Conservation (phyloP, 2,888 invertebrate species). For the Tuberolachnus salignus region DNA sequence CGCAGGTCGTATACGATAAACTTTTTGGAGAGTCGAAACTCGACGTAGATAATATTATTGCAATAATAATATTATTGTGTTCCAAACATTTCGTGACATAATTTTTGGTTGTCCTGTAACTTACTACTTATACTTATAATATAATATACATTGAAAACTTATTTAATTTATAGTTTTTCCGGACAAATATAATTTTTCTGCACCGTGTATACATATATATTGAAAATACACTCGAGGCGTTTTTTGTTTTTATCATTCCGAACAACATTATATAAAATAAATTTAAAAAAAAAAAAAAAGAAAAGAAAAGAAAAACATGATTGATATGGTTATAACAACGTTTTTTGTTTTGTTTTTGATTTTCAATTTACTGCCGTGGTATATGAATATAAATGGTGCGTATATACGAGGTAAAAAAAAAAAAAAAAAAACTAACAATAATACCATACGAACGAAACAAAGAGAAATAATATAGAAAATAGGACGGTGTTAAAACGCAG, state of each 20-base stretch:
- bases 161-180: constrained; percentile 27
- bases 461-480: too few relatives aligned
- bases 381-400: constrained; percentile 34
- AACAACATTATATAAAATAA: too few relatives aligned
- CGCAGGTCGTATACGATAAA: background rate
- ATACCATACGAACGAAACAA: too few relatives aligned
- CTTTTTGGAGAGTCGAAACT: constrained; percentile 13
- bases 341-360: constrained; percentile 34
- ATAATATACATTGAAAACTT: constrained; percentile 1
- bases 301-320: constrained; percentile 37
- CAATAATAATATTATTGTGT: constrained; percentile 11
- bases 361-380: constrained; percentile 17
- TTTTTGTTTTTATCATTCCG: background rate
- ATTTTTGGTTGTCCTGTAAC: background rate
- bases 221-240: constrained; percentile 15
- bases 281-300: constrained; percentile 34
- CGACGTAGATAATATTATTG: background rate
- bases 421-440: constrained; percentile 1
- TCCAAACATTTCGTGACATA: background rate
- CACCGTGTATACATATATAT: background rate
- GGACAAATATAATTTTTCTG: constrained; percentile 33
- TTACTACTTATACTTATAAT: background rate
- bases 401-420: background rate
- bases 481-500: too few relatives aligned
- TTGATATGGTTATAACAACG: constrained; percentile 29